Evolutionary conservation across 2,113 vertebrate genomes (phyloP).

Genomic region (Scopus umbretta): DNA sequence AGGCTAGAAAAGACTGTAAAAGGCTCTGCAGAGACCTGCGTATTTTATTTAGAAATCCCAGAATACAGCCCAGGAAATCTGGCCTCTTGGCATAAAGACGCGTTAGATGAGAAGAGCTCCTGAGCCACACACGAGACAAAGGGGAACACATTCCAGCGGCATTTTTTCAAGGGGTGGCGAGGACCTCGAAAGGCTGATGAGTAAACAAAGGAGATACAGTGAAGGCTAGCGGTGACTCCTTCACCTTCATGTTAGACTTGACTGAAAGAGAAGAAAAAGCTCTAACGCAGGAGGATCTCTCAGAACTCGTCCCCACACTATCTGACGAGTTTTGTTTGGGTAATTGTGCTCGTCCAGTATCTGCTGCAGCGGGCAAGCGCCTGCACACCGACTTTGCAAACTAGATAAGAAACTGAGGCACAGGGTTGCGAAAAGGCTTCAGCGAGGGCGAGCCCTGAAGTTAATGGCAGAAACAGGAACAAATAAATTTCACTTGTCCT

Average conservation of each 20-base stretch:
- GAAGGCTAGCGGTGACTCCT: neutral
- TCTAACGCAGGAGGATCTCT: fast-evolving
- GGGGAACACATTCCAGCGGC: neutral
- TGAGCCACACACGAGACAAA: neutral
- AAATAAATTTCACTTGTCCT: neutral
- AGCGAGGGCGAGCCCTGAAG: fast-evolving
- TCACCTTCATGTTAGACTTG: neutral
- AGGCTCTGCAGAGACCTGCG: neutral
- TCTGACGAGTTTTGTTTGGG: neutral
- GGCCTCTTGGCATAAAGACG: neutral
- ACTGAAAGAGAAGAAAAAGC: neutral
- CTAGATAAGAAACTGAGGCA: neutral
- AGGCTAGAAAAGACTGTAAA: neutral
- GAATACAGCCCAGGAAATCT: neutral
- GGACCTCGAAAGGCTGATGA: neutral
- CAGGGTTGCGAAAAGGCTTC: neutral
- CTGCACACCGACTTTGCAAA: neutral
- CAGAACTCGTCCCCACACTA: neutral
- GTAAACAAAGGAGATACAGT: neutral
- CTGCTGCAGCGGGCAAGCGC: neutral
- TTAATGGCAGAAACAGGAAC: neutral
- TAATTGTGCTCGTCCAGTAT: neutral
- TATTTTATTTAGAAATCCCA: slow-evolving; percentile 9
- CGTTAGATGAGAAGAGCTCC: neutral
- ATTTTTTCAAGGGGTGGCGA: neutral